A percentile compares a stretch with the other conserved stretches of the same genome.
These are phyloP conservation scores for Melanerpes aurifrons DNA, from an alignment of 2,113 vertebrate genomes.

Conservation along the genomic window DNA sequence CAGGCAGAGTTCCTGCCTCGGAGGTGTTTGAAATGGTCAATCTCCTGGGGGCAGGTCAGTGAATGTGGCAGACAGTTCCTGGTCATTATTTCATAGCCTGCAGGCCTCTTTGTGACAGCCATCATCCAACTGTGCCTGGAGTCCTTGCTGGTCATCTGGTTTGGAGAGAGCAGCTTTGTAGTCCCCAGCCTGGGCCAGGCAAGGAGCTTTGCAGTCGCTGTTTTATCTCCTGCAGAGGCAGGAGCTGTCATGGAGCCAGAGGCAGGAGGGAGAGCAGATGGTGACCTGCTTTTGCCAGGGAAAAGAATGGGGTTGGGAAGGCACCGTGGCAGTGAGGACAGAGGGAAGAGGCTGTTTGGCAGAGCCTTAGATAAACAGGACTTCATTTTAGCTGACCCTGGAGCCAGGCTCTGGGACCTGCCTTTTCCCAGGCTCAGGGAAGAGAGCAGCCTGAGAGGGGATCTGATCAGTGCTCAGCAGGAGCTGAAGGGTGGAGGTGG, in stretches of 20 bases:
- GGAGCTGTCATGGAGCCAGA: constrained; percentile 1
- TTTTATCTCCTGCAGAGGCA: not conserved
- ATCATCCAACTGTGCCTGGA: not conserved
- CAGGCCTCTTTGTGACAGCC: not conserved
- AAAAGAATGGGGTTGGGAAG: not conserved
- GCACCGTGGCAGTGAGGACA: not conserved
- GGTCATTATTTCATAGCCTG: constrained; percentile 17
- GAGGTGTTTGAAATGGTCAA: not conserved
- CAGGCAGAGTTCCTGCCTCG: not conserved
- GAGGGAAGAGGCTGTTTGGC: not conserved
- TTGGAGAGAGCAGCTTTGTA: not conserved
- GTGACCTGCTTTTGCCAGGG: constrained; percentile 43
- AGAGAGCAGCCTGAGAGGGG: not conserved
- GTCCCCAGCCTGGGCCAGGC: not conserved
- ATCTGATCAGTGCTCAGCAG: no score
- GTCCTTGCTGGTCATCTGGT: not conserved
- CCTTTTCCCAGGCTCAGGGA: not conserved
- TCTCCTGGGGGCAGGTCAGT: not conserved
- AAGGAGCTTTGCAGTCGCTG: not conserved
- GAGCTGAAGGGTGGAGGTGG: no score
- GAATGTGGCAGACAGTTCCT: not conserved
- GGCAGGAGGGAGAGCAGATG: constrained; percentile 46
- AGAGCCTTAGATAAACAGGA: not conserved
- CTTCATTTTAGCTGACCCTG: fast-evolving
- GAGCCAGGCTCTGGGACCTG: not conserved